Conservation (phyloP, 1,140 invertebrate species). For the Hypsibius dujardini region DNA sequence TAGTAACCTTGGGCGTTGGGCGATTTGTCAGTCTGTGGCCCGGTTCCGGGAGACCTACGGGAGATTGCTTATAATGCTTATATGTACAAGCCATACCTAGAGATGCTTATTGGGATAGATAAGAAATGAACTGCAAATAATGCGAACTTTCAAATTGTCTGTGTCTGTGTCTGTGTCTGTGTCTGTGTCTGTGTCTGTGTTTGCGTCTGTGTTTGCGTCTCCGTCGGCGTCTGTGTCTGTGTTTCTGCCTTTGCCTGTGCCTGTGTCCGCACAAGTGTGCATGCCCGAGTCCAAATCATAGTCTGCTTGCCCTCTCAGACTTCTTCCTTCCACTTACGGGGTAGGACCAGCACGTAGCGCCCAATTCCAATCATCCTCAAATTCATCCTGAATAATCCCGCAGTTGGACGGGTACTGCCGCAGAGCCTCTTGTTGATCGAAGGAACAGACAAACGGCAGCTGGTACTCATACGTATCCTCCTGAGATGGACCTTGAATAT, state of each 20-base stretch:
- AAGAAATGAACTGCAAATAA: no score
- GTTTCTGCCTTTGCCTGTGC: no score
- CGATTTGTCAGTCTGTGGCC: background rate
- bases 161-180: no score
- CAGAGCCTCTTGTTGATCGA: constrained; percentile 15
- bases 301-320: background rate
- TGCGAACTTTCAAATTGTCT: no score
- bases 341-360: background rate
- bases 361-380: constrained; percentile 16
- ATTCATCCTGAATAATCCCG: constrained; percentile 13
- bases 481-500: no score
- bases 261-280: background rate
- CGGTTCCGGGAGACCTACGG: background rate
- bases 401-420: constrained; percentile 6
- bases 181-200: no score
- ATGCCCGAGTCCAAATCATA: background rate
- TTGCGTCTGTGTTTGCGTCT: no score
- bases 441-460: constrained; percentile 11
- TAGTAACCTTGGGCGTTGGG: background rate
- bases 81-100: background rate
- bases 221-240: no score
- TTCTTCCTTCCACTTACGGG: background rate
- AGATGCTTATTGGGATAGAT: no score
- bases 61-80: background rate
- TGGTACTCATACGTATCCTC: constrained; percentile 13